Base-by-base conservation (phyloP, 1,140 invertebrate species). In the Heliothis virescens region DNA sequence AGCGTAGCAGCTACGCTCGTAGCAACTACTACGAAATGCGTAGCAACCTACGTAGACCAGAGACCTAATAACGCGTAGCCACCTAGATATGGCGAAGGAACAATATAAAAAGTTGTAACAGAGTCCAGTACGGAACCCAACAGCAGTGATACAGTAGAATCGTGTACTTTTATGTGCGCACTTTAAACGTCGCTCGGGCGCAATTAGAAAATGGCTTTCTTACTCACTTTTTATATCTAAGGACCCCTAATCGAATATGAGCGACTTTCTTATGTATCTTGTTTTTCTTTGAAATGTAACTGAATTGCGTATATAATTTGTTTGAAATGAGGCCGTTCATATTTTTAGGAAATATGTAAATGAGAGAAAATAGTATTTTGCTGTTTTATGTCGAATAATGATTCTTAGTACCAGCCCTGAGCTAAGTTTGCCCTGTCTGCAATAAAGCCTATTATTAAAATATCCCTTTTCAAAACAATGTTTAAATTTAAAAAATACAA, bases 161-260 rank as follows among this genome's bases (percentile, higher is more conserved):
- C 69, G 48, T 63, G 81, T 62, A 75, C 71, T 83, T 81, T 80
- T 80, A 82, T 81, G 81, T 79, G 80, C 71, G 82, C 79, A 82
- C 80, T 87, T 67, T 83, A 82, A 65, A 81, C 67, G 84, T 77
- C 86, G 81, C 85, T 72, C 85, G 83, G 82, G 84, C 82, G 81
- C 87, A 89, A 89, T 89, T 88, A 89, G 83, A 86, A 85, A 87
- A 87, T 89, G 85, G 85, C 75, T 86, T 75, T 84, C 85, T 88
- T 85, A 78, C 67, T 73, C 72, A 75, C 62, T 83, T 83, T 84
- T 79, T 79, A 79, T 69, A 41, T 41, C 26, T 65, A n/a, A 48
- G 48, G 62, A 79, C 13, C 34, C 53, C 57, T 76, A 77, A 78
- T 78, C 63, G 53, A 78, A 69, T 76, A 76, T 65, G 34, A 78